Percentiles rank a stretch among this genome's conserved stretches.
Conservation (phyloP, 2,113 vertebrate species). For the Pica pica region DNA sequence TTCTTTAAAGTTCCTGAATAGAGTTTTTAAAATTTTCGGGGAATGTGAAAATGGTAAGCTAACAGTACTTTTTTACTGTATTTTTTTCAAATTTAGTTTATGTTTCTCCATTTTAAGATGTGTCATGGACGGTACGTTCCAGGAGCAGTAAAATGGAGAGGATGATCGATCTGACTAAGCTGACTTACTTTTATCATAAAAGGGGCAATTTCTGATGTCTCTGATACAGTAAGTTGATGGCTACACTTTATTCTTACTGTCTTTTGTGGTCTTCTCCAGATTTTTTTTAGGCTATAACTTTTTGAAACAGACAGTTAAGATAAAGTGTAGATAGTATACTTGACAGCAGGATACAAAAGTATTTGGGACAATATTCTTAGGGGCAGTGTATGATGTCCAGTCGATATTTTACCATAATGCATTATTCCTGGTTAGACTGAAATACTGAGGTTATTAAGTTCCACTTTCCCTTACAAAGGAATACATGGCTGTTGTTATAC, state of each 20-base stretch:
- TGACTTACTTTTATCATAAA: conserved; percentile 18
- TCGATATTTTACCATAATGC: background rate
- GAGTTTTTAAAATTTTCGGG: background rate
- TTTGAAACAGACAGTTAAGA: background rate
- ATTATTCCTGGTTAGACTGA: background rate
- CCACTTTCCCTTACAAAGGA: background rate
- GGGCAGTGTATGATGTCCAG: background rate
- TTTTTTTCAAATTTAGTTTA: background rate
- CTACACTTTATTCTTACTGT: background rate
- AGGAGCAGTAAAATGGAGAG: background rate
- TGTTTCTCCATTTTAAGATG: background rate
- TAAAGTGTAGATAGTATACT: background rate
- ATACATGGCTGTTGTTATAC: background rate
- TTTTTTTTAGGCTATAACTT: background rate
- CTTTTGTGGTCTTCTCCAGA: background rate
- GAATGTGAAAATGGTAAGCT: background rate
- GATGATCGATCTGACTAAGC: background rate
- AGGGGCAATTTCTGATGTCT: background rate
- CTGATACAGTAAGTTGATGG: background rate
- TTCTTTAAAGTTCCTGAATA: conserved; percentile 12
- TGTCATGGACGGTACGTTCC: background rate
- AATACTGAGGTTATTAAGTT: background rate
- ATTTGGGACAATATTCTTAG: background rate
- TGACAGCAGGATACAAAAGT: background rate
- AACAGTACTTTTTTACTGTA: background rate